These are phyloP conservation scores for Zoanthus gigantus DNA, from an alignment of 92 coral and sea anemone genomes.

Conservation along the genomic window DNA sequence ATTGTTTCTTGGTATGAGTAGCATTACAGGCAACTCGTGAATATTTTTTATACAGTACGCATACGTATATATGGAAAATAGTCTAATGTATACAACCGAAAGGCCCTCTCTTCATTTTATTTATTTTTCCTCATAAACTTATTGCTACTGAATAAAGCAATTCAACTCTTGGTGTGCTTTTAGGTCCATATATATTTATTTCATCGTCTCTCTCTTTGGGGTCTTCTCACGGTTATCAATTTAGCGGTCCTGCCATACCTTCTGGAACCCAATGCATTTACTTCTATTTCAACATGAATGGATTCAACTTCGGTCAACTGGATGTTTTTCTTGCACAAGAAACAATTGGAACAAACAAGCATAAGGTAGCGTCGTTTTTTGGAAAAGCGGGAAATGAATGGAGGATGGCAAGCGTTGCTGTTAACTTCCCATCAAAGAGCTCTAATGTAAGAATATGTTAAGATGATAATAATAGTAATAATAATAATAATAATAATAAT, in stretches of 20 bases:
- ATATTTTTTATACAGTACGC: too few species aligned
- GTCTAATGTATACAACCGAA: too few species aligned
- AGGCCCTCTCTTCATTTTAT: too few species aligned
- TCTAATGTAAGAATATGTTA: background rate
- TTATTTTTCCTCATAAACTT: too few species aligned
- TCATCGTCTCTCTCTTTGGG: background rate
- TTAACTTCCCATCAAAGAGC: background rate
- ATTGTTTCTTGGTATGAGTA: too few species aligned
- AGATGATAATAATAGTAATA: background rate
- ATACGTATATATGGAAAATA: too few species aligned
- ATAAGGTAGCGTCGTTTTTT: background rate
- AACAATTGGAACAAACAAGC: background rate
- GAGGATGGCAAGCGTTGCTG: background rate
- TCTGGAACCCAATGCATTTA: background rate
- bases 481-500: background rate
- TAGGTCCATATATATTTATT: slow-evolving; percentile 1
- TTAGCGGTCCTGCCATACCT: background rate
- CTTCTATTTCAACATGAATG: slow-evolving; percentile 8
- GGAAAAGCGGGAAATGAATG: slow-evolving; percentile 7
- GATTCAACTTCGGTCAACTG: slow-evolving; percentile 17
- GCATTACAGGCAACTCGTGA: too few species aligned
- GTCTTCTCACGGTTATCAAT: background rate
- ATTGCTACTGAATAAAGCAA: too few species aligned
- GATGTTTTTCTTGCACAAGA: background rate
- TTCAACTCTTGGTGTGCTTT: background rate